Percentiles rank a stretch among this genome's conserved stretches.
These are phyloP conservation scores for Strix aluco DNA, from an alignment of 2,113 vertebrate species.

Conservation along the genomic window DNA sequence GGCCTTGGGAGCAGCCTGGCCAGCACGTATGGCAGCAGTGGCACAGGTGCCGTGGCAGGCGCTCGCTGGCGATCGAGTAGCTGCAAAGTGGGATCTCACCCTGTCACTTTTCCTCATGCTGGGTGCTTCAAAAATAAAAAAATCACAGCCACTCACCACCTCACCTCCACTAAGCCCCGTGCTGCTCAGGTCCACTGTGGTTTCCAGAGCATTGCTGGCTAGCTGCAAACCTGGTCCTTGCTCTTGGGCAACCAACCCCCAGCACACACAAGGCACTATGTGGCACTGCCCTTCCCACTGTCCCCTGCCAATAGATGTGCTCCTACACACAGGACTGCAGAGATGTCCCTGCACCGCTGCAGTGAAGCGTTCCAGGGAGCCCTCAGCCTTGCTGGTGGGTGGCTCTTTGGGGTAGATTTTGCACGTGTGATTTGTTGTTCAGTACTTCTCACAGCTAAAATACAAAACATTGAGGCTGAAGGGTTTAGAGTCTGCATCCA, in stretches of 20 bases:
- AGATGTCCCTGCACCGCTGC: not conserved
- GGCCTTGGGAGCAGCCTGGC: not conserved
- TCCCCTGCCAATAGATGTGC: not conserved
- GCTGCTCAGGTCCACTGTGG: not conserved
- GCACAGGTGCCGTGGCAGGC: not conserved
- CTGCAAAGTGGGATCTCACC: not conserved
- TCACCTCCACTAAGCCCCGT: not conserved
- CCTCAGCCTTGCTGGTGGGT: not conserved
- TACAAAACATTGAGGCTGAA: not conserved
- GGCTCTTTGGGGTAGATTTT: not conserved
- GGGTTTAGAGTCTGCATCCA: not conserved
- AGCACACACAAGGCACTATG: not conserved
- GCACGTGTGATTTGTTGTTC: not conserved
- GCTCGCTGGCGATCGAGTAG: not conserved
- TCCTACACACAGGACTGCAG: not conserved
- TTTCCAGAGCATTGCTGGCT: not conserved
- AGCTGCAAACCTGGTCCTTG: not conserved
- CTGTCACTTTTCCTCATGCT: not conserved
- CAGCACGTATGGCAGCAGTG: fast-evolving
- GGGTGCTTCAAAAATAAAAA: not conserved
- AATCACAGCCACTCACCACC: not conserved
- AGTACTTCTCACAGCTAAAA: not conserved
- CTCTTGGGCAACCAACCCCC: not conserved
- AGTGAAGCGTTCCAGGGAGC: not conserved
- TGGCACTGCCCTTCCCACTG: not conserved